Evolutionary conservation across 1,140 invertebrate genomes (phyloP), one percentile per base, ranked within the genome.

Genomic region (Brachystomella parvula): DNA sequence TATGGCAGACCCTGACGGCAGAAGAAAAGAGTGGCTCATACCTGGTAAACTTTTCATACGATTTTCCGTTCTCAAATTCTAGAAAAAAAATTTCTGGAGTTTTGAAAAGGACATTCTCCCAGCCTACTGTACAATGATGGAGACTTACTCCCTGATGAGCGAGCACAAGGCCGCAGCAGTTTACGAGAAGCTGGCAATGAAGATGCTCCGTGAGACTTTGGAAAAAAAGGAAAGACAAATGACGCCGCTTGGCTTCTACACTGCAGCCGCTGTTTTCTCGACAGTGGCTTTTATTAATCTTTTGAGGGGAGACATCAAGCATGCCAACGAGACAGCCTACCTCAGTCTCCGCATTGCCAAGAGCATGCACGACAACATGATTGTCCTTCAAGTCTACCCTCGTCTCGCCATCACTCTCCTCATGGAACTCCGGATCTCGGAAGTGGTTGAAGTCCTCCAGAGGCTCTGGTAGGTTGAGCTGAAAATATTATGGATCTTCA

Each of bases 111-210:
- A 73, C 53, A 30, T 68, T 0, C 53, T 73, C 35, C 69, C 72
- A 30, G 66, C 72, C 0, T 71, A 73, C 35, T 67, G 64, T 19
- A 64, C 63, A n/a, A 63, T 71, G 63, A 71, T 73, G 63, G 67
- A 65, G 31, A 69, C 56, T 9, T 65, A 67, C 28, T 26, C 61
- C 2, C 3, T 32, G 1, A 32, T 73, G 31, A 35, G 57, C 2
- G 57, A 67, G 3, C 67, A 69, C 39, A 49, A 59, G 31, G 58
- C 59, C 24, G 69, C 69, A 2, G 35, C 44, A 19, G 24, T 24
- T 29, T 71, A 67, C 44, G 72, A 73, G 35, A 65, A 64, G 28
- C 47, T 64, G 9, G 32, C 67, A n/a, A 19, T 73, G n/a, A 63
- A 67, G 24, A 15, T 66, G 9, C 35, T 73, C 19, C 49, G 63